These are phyloP conservation scores for Hydrotaea cyrtoneurina DNA, from an alignment of 2,888 invertebrate species.

Conservation along the genomic window DNA sequence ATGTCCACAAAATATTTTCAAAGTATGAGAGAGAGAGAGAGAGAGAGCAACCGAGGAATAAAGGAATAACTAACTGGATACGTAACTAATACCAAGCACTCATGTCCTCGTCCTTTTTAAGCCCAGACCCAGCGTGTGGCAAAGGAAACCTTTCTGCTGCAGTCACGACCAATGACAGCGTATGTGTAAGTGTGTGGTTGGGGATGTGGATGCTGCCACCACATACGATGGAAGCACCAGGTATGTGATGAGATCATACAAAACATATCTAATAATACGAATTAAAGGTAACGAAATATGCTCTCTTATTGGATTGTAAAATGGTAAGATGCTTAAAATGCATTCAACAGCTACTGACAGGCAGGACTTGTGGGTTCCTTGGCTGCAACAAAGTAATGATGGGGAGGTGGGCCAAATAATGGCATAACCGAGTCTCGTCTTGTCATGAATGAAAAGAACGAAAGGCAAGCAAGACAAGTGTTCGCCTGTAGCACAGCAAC, in stretches of 20 bases:
- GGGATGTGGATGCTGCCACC: too few relatives aligned
- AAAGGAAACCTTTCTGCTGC: neutral
- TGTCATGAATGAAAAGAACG: neutral
- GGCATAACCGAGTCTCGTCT: slow-evolving; percentile 27
- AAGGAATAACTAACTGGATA: neutral
- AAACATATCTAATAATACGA: slow-evolving; percentile 45
- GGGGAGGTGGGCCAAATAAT: slow-evolving; percentile 29
- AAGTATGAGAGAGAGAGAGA: too few relatives aligned
- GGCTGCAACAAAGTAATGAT: neutral
- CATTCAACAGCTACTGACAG: slow-evolving; percentile 5
- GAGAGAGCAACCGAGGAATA: neutral
- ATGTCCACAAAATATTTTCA: neutral
- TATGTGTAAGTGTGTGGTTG: neutral
- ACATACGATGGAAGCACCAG: neutral
- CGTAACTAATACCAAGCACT: slow-evolving; percentile 2
- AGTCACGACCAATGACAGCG: slow-evolving; percentile 5
- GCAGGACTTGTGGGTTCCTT: neutral
- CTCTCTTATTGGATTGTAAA: slow-evolving; percentile 39
- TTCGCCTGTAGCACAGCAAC: too few relatives aligned
- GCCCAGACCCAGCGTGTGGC: neutral
- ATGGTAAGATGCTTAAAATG: slow-evolving; percentile 48
- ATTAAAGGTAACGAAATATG: slow-evolving; percentile 45
- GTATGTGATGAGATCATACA: slow-evolving; percentile 37
- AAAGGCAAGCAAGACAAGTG: slow-evolving; percentile 12
- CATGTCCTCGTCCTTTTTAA: neutral